Evolutionary conservation across 2,113 vertebrate species (phyloP).

Genomic region (Heteronetta atricapilla): DNA sequence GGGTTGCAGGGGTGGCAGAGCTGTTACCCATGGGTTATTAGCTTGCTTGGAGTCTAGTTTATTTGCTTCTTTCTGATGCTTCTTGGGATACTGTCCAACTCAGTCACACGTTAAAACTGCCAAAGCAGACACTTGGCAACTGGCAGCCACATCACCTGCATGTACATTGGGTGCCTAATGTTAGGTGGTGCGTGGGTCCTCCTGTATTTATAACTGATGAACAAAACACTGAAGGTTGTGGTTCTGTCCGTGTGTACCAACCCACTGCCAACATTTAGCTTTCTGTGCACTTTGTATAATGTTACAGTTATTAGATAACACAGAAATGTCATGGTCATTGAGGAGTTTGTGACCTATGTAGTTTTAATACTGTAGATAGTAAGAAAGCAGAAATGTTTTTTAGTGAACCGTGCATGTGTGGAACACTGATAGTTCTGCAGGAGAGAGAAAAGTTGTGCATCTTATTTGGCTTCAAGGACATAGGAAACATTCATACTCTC

Average conservation of each 20-base stretch:
- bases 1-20: background rate
- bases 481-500: no score
- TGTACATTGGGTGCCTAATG: background rate
- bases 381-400: background rate
- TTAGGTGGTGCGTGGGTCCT: accelerated
- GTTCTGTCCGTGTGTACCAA: background rate
- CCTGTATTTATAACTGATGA: background rate
- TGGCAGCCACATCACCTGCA: accelerated
- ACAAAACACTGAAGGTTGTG: background rate
- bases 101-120: accelerated
- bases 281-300: background rate
- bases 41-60: background rate
- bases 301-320: background rate
- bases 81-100: background rate
- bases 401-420: background rate
- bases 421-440: background rate
- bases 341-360: background rate
- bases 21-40: background rate
- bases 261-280: background rate
- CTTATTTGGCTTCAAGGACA: background rate
- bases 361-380: background rate
- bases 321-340: accelerated
- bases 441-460: background rate
- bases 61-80: background rate
- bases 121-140: background rate